Percentiles rank a stretch among this genome's conserved stretches.
Conservation (phyloP, 2,113 vertebrate genomes). For the Austrofundulus limnaeus region DNA sequence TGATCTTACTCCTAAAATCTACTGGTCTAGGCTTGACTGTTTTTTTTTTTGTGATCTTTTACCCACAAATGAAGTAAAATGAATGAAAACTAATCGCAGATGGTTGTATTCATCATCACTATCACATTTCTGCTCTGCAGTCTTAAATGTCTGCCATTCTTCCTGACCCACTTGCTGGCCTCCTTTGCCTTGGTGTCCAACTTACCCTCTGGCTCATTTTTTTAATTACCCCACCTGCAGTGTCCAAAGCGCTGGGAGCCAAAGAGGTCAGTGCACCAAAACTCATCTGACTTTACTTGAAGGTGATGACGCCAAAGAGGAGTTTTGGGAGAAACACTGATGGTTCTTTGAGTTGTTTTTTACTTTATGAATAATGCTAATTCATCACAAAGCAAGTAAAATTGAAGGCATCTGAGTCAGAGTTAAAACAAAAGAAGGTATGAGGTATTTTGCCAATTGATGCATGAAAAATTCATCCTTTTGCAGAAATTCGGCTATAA, state of each 20-base stretch:
- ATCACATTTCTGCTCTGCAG: not conserved
- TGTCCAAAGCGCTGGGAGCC: constrained; percentile 44
- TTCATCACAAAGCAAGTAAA: constrained; percentile 51
- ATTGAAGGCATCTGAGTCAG: constrained; percentile 74
- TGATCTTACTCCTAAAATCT: no score
- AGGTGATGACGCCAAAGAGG: constrained; percentile 74
- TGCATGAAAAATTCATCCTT: constrained; percentile 1
- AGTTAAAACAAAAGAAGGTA: constrained; percentile 43
- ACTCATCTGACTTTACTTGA: constrained; percentile 78
- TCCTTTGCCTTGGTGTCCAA: constrained; percentile 21
- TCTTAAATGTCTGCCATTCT: constrained; percentile 33
- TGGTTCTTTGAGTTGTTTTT: constrained; percentile 72
- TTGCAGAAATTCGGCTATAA: not conserved
- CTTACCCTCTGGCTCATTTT: constrained; percentile 46
- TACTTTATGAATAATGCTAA: constrained; percentile 58
- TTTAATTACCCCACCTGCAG: constrained; percentile 67
- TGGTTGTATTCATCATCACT: not conserved
- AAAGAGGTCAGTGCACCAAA: constrained; percentile 30
- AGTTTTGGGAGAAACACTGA: constrained; percentile 67
- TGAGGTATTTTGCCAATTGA: not conserved
- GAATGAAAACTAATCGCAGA: no score
- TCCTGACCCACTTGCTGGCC: constrained; percentile 29
- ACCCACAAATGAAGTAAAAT: no score
- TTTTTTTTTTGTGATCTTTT: no score
- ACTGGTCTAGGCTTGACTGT: no score